Conservation (phyloP, 2,113 vertebrate species). For the Panthera leo region DNA sequence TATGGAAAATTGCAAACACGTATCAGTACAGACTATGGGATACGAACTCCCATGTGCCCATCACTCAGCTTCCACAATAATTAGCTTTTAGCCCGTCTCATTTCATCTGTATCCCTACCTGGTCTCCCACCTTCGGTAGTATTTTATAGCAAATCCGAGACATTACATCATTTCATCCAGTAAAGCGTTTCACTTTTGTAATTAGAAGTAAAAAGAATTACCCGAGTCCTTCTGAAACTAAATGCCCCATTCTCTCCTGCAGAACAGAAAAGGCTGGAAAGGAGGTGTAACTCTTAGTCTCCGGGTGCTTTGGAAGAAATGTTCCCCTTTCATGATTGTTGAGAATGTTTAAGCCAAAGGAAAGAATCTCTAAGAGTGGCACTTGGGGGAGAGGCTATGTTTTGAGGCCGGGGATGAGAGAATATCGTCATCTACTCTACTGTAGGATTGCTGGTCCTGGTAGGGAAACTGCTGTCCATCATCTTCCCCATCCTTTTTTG, state of each 20-base stretch:
- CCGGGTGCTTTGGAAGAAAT: not conserved
- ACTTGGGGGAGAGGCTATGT: not conserved
- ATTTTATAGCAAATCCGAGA: constrained; percentile 23
- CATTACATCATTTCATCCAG: not conserved
- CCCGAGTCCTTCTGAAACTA: not conserved
- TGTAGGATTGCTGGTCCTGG: not conserved
- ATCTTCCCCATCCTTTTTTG: not conserved
- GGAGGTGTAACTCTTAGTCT: not conserved
- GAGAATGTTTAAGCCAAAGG: constrained; percentile 12
- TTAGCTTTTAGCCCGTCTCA: not conserved
- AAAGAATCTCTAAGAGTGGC: not conserved
- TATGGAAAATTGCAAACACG: not conserved
- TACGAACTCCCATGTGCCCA: not conserved
- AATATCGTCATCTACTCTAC: too few relatives aligned
- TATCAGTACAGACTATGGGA: not conserved
- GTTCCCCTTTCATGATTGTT: not conserved
- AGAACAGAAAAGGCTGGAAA: not conserved
- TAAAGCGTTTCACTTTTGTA: not conserved
- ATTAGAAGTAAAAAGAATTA: constrained; percentile 24
- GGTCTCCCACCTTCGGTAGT: not conserved
- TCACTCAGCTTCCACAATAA: not conserved
- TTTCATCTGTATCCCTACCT: not conserved
- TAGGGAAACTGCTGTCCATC: not conserved
- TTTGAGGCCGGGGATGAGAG: not conserved
- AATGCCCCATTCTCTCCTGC: not conserved